Evolutionary conservation across 2,888 invertebrate species (phyloP).

Genomic region (Mantis religiosa): DNA sequence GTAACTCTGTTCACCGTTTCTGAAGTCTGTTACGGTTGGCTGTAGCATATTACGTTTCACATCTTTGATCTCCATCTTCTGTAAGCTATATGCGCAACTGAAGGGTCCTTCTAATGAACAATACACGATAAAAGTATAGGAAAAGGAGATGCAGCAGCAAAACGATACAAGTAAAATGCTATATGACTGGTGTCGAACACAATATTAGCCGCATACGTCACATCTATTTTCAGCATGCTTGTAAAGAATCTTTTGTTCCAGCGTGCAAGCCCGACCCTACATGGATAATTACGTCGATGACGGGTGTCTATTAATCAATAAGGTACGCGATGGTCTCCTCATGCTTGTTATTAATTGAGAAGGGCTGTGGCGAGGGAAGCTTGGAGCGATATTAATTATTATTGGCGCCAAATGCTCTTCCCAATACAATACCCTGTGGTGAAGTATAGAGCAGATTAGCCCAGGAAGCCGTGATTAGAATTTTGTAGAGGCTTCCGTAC

Average conservation of each 20-base stretch:
- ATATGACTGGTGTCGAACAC: no score
- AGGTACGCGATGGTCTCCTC: neutral
- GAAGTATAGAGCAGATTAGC: neutral
- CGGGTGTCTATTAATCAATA: neutral
- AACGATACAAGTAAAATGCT: no score
- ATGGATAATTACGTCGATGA: neutral
- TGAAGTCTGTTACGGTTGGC: no score
- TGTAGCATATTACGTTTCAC: no score
- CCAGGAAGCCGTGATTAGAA: neutral
- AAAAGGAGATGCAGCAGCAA: no score
- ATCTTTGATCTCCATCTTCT: no score
- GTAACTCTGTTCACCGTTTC: no score
- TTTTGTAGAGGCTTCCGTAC: neutral
- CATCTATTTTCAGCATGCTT: neutral
- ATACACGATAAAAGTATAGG: no score
- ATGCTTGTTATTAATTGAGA: neutral
- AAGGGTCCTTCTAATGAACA: no score
- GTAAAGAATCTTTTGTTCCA: neutral
- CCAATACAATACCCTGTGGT: neutral
- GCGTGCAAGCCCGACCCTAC: neutral
- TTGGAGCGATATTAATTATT: neutral
- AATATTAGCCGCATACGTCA: neutral
- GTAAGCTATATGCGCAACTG: no score
- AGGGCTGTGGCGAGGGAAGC: neutral
- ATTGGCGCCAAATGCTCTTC: neutral